Conservation (phyloP, 1,140 invertebrate genomes). For the Chelonus insularis region DNA sequence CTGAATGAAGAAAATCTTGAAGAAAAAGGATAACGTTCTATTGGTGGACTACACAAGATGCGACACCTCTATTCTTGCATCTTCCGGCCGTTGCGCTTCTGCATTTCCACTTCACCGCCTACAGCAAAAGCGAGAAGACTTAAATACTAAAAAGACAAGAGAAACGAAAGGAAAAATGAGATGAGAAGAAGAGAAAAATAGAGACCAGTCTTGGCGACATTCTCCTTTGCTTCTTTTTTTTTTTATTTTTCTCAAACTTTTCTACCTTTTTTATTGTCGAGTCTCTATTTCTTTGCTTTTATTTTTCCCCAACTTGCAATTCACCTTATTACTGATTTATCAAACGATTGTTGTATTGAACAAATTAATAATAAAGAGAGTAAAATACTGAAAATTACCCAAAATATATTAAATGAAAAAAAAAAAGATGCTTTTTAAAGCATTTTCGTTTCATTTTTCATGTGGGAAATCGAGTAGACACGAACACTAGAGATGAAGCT, state of each 20-base stretch:
- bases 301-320: not conserved
- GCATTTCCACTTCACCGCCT: slow-evolving; percentile 1
- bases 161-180: not conserved
- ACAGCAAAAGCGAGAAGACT: not conserved
- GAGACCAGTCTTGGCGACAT: not conserved
- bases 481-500: not conserved
- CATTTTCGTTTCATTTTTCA: slow-evolving; percentile 5
- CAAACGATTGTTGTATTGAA: too few species aligned
- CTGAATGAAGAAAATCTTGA: not conserved
- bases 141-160: not conserved
- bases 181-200: not conserved
- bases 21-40: not conserved
- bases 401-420: not conserved
- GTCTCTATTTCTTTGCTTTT: not conserved
- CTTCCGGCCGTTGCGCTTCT: slow-evolving; percentile 1
- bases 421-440: not conserved
- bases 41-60: not conserved
- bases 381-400: not conserved
- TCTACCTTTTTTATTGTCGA: not conserved
- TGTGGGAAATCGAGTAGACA: slow-evolving; percentile 19
- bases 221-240: not conserved
- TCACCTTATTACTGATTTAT: not conserved
- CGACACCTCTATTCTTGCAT: not conserved
- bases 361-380: too few species aligned
- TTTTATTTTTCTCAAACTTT: not conserved